Percentiles rank a stretch among this genome's conserved stretches.
These are phyloP conservation scores for Chymomyza procnemis DNA, from an alignment of 2,888 invertebrate species.

Conservation along the genomic window DNA sequence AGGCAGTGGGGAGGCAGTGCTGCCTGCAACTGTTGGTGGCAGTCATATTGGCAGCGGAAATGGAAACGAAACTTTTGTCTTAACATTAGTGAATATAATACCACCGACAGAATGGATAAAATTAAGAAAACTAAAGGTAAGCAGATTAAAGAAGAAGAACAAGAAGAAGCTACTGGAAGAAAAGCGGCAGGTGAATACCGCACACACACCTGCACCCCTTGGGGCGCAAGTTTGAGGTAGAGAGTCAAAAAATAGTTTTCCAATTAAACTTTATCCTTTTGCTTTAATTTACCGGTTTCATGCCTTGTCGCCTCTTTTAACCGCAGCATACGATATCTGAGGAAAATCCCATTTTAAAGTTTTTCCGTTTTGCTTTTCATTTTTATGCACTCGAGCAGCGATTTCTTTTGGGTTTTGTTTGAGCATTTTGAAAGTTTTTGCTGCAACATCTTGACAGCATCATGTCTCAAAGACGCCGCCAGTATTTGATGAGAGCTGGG, in stretches of 20 bases:
- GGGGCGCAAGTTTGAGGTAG: not conserved
- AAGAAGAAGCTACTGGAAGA: constrained; percentile 38
- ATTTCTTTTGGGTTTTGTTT: constrained; percentile 50
- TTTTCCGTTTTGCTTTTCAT: constrained; percentile 40
- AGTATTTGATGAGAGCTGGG: not conserved
- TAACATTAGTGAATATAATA: constrained; percentile 62
- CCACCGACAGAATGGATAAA: constrained; percentile 63
- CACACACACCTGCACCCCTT: not conserved
- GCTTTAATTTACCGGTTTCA: constrained; percentile 79
- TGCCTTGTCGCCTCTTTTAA: constrained; percentile 78
- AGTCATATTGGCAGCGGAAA: constrained; percentile 70
- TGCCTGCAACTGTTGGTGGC: constrained; percentile 20
- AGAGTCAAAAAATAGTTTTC: constrained; percentile 76
- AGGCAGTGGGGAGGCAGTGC: not conserved
- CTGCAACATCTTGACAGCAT: constrained; percentile 22
- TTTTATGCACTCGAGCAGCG: constrained; percentile 33
- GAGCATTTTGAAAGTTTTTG: constrained; percentile 31
- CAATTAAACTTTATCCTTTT: constrained; percentile 79
- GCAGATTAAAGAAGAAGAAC: constrained; percentile 64
- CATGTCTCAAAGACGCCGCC: constrained; percentile 2
- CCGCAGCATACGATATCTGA: constrained; percentile 61
- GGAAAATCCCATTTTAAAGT: constrained; percentile 69
- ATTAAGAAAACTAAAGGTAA: constrained; percentile 73
- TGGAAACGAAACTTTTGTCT: constrained; percentile 70
- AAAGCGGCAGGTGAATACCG: not conserved